Base-by-base conservation (phyloP, 1,140 invertebrate species). In the Ceratoteleas bidentatus region DNA sequence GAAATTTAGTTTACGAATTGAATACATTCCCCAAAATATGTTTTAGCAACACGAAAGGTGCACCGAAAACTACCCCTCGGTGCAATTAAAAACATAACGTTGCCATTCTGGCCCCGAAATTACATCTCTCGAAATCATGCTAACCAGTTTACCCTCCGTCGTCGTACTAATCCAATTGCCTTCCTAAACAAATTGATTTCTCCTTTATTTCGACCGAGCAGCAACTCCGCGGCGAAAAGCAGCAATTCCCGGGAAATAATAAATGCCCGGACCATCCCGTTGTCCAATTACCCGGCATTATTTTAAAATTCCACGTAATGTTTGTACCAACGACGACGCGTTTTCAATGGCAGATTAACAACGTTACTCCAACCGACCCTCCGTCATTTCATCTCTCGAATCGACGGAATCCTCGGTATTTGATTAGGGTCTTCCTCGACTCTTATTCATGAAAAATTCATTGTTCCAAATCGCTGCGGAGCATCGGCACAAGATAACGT, bases 361-460 rank as follows among this genome's bases (percentile, higher is more conserved):
- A 77, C 43, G 38, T 77, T 73, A 74, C 77, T 77, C 16, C 36
- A 53, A 47, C n/a, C 58, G 62, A 77, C 68, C 73, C 73, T 77
- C 61, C 40, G 61, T 57, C 62, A 56, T 73, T 77, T 82, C 73
- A 77, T 82, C 73, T 77, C 57, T 53, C 40, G 57, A 77, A 69
- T 77, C 64, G 73, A 77, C 69, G 53, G 52, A 77, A 77, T 77
- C 33, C 73, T 68, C 62, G 73, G 73, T 61, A 73, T 82, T 82
- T 77, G 80, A 82, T 82, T 82, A 77, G 69, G 79, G 73, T 76
- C 72, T 82, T 77, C 68, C 68, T 64, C 54, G 79, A 82, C 68
- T 76, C 66, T 73, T 73, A 77, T 82, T 82, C 79, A 82, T 82
- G 79, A 82, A 82, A 82, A 82, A 76, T 82, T 82, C 79, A 82